Percentiles rank a stretch among this genome's conserved stretches.
Evolutionary conservation across 2,888 invertebrate genomes (phyloP).

Genomic region (Chironomus tentans): DNA sequence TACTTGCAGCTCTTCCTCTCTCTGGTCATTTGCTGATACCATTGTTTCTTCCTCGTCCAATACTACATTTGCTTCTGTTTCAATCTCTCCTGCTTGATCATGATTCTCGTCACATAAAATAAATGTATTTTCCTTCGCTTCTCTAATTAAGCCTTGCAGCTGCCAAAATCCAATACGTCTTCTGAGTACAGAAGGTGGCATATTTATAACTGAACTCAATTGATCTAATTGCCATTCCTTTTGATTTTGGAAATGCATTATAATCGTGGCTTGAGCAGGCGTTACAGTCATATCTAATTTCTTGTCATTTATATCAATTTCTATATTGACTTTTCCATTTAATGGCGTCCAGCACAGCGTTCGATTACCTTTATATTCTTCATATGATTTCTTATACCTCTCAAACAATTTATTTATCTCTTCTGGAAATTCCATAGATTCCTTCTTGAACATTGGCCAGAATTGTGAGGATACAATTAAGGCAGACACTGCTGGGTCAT

Average conservation of each 20-base stretch:
- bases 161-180: slow-evolving; percentile 91
- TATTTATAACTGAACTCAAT: slow-evolving; percentile 72
- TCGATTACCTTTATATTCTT: slow-evolving; percentile 79
- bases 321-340: slow-evolving; percentile 81
- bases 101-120: slow-evolving; percentile 58
- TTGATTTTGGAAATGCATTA: slow-evolving; percentile 86
- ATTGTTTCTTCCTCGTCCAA: slow-evolving; percentile 92
- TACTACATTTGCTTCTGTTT: slow-evolving; percentile 50
- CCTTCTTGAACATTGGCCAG: slow-evolving; percentile 96
- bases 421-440: slow-evolving; percentile 77
- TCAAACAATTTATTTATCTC: slow-evolving; percentile 72
- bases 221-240: slow-evolving; percentile 80
- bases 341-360: slow-evolving; percentile 91
- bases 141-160: slow-evolving; percentile 77
- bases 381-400: slow-evolving; percentile 81
- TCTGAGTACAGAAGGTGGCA: slow-evolving; percentile 74
- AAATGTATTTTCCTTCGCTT: slow-evolving; percentile 65
- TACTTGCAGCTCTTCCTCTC: slow-evolving; percentile 65
- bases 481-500: slow-evolving; percentile 64
- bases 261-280: slow-evolving; percentile 88
- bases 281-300: slow-evolving; percentile 75
- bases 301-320: slow-evolving; percentile 76
- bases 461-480: slow-evolving; percentile 96
- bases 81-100: slow-evolving; percentile 45
- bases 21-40: slow-evolving; percentile 89